Percentiles rank a stretch among this genome's conserved stretches.
phyloP scores from a whole-genome alignment of 2,888 invertebrate genomes.

The Nemotelus pantherinus region DNA sequence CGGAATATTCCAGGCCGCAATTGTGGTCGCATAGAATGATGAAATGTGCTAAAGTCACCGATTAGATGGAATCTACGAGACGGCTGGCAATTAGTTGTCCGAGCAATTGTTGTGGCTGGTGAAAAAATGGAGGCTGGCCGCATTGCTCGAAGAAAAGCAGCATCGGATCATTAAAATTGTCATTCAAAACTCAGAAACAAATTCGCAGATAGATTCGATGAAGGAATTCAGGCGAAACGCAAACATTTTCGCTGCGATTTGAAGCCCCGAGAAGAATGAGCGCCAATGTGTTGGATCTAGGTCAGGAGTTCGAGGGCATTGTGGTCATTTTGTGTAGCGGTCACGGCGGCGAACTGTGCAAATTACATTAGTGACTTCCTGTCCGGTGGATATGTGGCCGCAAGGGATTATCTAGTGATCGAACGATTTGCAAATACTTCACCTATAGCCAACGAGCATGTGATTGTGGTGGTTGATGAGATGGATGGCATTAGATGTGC shows the following conservation, averaged over 20 bases:
- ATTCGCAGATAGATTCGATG: not conserved
- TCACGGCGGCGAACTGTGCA: not conserved
- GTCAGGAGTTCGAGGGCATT: slow-evolving; percentile 14
- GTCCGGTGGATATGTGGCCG: not conserved
- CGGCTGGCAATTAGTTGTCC: not conserved
- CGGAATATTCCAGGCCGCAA: not conserved
- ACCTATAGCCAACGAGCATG: not conserved
- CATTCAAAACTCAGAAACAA: slow-evolving; percentile 1
- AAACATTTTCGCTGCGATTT: not conserved
- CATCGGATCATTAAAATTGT: slow-evolving; percentile 1
- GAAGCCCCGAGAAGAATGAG: not conserved
- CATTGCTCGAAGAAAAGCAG: not conserved
- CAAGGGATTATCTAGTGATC: slow-evolving; percentile 14
- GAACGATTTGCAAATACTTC: slow-evolving; percentile 5
- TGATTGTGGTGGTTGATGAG: too few relatives aligned
- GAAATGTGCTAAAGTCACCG: not conserved
- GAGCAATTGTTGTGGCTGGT: slow-evolving; percentile 1
- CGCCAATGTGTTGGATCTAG: not conserved
- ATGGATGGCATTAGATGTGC: too few relatives aligned
- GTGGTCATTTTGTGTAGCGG: not conserved
- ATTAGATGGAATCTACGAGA: not conserved
- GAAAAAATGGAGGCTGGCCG: not conserved
- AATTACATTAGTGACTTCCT: slow-evolving; percentile 18
- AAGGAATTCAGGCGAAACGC: not conserved
- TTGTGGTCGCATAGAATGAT: not conserved